Evolutionary conservation across 1,140 invertebrate genomes (phyloP).

Genomic region (Scaptodrosophila lebanonensis): DNA sequence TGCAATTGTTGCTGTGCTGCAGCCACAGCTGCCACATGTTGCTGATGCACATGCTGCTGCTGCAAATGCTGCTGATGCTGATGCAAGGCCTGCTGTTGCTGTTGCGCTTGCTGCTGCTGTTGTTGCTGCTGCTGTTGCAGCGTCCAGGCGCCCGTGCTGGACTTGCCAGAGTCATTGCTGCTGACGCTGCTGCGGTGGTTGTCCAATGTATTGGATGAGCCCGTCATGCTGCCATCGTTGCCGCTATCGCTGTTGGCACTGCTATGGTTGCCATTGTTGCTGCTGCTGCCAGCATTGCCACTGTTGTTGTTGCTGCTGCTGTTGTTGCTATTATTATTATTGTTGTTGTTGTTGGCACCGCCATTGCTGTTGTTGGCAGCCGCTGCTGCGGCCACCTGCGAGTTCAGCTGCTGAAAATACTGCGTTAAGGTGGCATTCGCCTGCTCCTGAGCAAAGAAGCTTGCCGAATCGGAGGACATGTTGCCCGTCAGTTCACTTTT

Average conservation of each 20-base stretch:
- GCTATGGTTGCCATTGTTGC: constrained; percentile 17
- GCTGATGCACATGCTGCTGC: constrained; percentile 62
- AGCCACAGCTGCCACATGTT: constrained; percentile 52
- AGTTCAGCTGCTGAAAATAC: constrained; percentile 72
- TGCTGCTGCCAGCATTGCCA: constrained; percentile 8
- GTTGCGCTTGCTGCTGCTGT: constrained; percentile 42
- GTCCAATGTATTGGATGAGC: constrained; percentile 50
- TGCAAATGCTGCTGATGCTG: constrained; percentile 36
- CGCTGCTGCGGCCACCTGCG: constrained; percentile 47
- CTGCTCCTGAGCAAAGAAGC: constrained; percentile 70
- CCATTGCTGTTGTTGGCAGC: constrained; percentile 19
- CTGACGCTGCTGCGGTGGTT: constrained; percentile 67
- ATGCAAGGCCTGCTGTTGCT: constrained; percentile 60
- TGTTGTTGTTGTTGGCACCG: constrained; percentile 19
- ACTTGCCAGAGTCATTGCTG: constrained; percentile 69
- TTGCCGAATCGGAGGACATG: constrained; percentile 64
- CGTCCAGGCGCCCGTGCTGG: constrained; percentile 43
- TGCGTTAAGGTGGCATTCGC: constrained; percentile 63
- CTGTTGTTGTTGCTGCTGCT: constrained; percentile 28
- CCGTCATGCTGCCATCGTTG: constrained; percentile 51
- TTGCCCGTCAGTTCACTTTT: constrained; percentile 16
- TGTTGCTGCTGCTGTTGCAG: constrained; percentile 55
- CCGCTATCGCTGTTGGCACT: constrained; percentile 36
- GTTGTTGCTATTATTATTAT: constrained; percentile 15
- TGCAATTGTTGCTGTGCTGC: constrained; percentile 39